Evolutionary conservation across 1,140 invertebrate species (phyloP), one percentile per base, ranked within the genome.

Genomic region (Bombyx mandarina): DNA sequence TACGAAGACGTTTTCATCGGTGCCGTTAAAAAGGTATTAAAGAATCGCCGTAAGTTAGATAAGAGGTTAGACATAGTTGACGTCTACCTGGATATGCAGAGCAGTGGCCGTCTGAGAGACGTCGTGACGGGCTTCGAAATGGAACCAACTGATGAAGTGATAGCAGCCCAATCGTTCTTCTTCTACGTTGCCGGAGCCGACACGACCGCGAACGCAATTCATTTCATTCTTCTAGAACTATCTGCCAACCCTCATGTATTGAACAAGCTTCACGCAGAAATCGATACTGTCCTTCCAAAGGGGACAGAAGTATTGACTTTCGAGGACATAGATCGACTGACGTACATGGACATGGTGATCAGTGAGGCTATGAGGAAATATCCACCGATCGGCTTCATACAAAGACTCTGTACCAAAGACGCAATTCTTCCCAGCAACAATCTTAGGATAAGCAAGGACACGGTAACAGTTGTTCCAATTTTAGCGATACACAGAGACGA

Each of bases 401-500:
- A 84, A 45, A 75, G 90, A 49, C 48, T 72, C 45, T 82, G 84
- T 52, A 82, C 69, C 3, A 70, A 86, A 62, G 63, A 85, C 42
- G 90, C 88, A 46, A 61, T 62, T 43, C 68, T 91, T 5, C 88
- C 89, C 4, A 69, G 75, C 43, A 76, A 75, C 12, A 67, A 88
- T 8, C 45, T 82, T 0, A 61, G 73, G 4, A 72, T 91, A 3
- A 75, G 88, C 51, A 80, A 88, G 68, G 91, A 87, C 12, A 86
- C 78, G 2, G 63, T 67, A 0, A 67, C 92, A 1, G 45, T 89
- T 6, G 85, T 93, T 46, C 90, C 92, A 5, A 67, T 90, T 0
- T 86, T 87, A 60, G 89, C 77, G 6, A 82, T 94, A 42, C 93
- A 94, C 64, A 82, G 84, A 43, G 89, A 93, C 77, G 66, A 73